Percentiles rank a stretch among this genome's conserved stretches.
phyloP scores from a whole-genome alignment of 1,140 invertebrate genomes.

The Brachystomella parvula region DNA sequence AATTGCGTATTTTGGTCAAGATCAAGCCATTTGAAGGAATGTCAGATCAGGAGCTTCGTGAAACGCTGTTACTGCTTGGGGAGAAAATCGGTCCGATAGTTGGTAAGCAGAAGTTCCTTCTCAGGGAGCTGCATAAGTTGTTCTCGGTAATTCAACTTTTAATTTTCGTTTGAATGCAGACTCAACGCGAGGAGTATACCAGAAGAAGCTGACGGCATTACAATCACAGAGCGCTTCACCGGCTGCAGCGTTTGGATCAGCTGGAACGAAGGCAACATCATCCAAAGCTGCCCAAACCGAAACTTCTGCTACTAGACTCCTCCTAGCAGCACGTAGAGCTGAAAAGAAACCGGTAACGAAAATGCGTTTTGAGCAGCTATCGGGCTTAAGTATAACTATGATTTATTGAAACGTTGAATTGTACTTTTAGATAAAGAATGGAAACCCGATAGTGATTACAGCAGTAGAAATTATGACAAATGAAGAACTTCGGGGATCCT shows the following conservation, averaged over 20 bases:
- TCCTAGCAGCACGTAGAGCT: too few relatives aligned
- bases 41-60: background rate
- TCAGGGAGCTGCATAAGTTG: background rate
- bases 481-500: background rate
- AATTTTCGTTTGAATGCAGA: too few relatives aligned
- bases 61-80: background rate
- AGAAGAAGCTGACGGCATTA: background rate
- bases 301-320: background rate
- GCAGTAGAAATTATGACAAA: background rate
- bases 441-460: background rate
- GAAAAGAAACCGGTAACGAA: background rate
- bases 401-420: background rate
- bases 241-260: too few relatives aligned
- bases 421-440: background rate
- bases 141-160: background rate
- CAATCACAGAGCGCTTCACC: too few relatives aligned
- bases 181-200: background rate
- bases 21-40: background rate
- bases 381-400: background rate
- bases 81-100: background rate
- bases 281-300: background rate
- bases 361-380: background rate
- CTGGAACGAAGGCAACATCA: background rate
- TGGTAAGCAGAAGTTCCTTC: background rate
- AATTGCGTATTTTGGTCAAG: background rate